A percentile compares a stretch with the other conserved stretches of the same genome.
Conservation (phyloP, 2,113 vertebrate genomes). For the Nymphicus hollandicus region DNA sequence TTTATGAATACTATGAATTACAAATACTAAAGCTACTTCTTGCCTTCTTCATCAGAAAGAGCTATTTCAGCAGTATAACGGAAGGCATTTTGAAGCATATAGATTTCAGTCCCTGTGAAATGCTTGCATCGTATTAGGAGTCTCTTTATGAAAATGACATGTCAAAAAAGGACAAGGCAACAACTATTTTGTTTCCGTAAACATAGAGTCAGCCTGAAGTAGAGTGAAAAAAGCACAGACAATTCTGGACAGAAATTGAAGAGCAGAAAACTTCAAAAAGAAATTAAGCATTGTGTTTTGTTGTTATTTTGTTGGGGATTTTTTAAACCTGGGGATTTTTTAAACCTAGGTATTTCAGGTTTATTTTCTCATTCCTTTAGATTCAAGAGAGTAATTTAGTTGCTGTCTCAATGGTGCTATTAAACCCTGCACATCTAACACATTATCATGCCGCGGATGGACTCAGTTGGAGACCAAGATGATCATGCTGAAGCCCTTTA, state of each 20-base stretch:
- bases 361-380: neutral
- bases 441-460: neutral
- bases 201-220: neutral
- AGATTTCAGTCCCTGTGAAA: neutral
- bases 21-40: neutral
- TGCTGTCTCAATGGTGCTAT: neutral
- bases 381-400: neutral
- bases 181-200: neutral
- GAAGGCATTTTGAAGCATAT: neutral
- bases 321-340: neutral
- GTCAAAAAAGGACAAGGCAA: neutral
- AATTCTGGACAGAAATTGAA: neutral
- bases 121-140: neutral
- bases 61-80: neutral
- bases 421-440: neutral
- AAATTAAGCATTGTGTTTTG: neutral
- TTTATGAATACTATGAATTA: neutral
- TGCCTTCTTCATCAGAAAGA: neutral
- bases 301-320: neutral
- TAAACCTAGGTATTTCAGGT: neutral
- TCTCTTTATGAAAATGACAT: neutral
- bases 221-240: neutral
- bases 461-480: no score
- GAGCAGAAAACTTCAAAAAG: neutral
- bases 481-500: no score